Base-by-base conservation (phyloP, 2,797 vertebrate species). In the Acrossocheilus fasciatus region DNA sequence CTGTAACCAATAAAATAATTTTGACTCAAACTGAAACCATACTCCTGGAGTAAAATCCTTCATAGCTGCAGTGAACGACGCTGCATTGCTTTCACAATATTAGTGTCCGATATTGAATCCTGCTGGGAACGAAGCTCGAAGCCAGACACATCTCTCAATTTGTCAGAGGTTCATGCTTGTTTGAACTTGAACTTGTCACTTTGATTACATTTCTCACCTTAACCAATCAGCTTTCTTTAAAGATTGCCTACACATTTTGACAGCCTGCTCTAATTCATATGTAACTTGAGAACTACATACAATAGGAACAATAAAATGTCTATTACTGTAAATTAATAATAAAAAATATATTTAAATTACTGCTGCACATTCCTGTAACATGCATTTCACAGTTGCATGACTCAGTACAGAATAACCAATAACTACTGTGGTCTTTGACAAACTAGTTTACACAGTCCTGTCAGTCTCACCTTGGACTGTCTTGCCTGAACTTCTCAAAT, bases 1-100 rank as follows among this genome's bases (percentile, higher is more conserved):
- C 85, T 91, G 88, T 43, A 87, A 87, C 76, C 62, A 90, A 90
- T 91, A 64, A 77, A 82, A 85, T 34, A 7, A 80, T 50, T 81
- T 64, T 74, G 84, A 62, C 59, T 54, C 87, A 54, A 85, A 72
- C 26, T 26, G 47, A 77, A 86, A 80, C 62, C 81, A 66, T 77
- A 69, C 52, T 84, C 83, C 6, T 20, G 30, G 47, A 77, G 17
- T 68, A 68, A 64, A 76, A 39, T 14, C 45, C 34, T 52, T 39
- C 30, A 39, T 15, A 50, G 72, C 50, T 59, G 14, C 68, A 41
- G 12, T 54, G 15, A 82, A 82, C 4, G 26, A 26, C 17, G 1
- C 30, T 72, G 79, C 34, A 30, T 15, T 50, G 47, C 47, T 74
- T 74, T 34, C 26, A 66, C 57, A 41, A 20, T 34, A 59, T 50